Percentiles rank a stretch among this genome's conserved stretches.
Evolutionary conservation across 35 echinoderm and acorn worm species (phyloP).

Genomic region (Apostichopus californicus): DNA sequence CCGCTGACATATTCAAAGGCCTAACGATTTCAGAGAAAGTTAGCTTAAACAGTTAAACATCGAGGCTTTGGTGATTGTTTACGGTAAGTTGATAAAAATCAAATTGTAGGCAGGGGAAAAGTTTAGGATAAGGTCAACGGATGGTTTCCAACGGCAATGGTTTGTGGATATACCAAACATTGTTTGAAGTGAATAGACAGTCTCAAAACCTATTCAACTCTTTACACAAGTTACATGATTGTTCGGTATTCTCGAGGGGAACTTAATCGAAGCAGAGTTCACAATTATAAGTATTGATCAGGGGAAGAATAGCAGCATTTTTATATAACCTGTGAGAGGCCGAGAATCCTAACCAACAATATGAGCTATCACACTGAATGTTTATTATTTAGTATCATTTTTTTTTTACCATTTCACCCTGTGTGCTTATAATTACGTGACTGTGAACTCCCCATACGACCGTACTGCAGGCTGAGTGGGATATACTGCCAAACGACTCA

Average conservation of each 20-base stretch:
- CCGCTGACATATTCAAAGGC: background rate
- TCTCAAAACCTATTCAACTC: background rate
- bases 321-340: too few species aligned
- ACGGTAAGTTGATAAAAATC: background rate
- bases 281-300: background rate
- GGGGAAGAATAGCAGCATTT: background rate
- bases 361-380: too few species aligned
- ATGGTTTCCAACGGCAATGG: slow-evolving; percentile 3
- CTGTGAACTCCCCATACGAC: too few species aligned
- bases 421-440: too few species aligned
- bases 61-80: background rate
- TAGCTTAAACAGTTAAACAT: background rate
- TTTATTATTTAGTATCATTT: too few species aligned
- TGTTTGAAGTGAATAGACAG: background rate
- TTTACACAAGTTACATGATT: background rate
- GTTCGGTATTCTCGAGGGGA: background rate
- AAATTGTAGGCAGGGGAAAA: background rate
- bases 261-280: background rate
- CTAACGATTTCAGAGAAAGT: background rate
- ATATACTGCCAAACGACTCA: too few species aligned
- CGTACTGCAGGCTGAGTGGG: too few species aligned
- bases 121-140: background rate
- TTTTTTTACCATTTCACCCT: too few species aligned
- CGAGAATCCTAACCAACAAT: too few species aligned
- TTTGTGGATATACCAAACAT: background rate